Percentiles rank a stretch among this genome's conserved stretches.
Conservation (phyloP, 2,797 vertebrate genomes). For the Lepus oiostolus region DNA sequence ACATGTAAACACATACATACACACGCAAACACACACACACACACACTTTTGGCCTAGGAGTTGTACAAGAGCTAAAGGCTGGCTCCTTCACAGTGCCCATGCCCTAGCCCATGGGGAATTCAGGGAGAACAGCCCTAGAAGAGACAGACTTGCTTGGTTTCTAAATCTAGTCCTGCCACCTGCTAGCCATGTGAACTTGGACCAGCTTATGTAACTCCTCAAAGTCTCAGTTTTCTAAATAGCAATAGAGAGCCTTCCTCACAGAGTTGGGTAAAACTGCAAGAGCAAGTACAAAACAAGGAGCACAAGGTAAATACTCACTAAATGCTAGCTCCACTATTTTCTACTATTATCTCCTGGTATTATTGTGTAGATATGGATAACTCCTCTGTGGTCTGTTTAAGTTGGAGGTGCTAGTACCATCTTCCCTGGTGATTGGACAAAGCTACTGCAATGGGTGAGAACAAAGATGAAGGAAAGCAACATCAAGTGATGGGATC, state of each 20-base stretch:
- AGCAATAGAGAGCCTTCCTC: neutral
- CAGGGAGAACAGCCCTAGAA: neutral
- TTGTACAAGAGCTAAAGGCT: neutral
- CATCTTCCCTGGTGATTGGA: neutral
- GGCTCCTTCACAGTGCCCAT: neutral
- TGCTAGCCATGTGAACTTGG: conserved; percentile 6
- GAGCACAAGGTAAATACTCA: conserved; percentile 26
- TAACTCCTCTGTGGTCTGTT: neutral
- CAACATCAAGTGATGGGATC: neutral
- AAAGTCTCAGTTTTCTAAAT: conserved; percentile 44
- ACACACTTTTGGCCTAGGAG: neutral
- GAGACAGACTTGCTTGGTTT: neutral
- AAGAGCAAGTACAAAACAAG: conserved; percentile 6
- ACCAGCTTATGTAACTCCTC: neutral
- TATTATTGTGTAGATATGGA: neutral
- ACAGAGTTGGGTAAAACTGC: neutral
- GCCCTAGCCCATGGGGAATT: neutral
- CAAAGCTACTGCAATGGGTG: neutral
- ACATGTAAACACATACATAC: neutral
- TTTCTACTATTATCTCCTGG: neutral
- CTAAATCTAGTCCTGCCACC: neutral
- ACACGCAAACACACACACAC: too few species aligned
- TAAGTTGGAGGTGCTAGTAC: neutral
- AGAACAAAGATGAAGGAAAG: neutral
- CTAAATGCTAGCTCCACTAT: neutral